Percentiles rank a stretch among this genome's conserved stretches.
phyloP scores from a whole-genome alignment of 1,140 invertebrate genomes.

The Conus betulinus region DNA sequence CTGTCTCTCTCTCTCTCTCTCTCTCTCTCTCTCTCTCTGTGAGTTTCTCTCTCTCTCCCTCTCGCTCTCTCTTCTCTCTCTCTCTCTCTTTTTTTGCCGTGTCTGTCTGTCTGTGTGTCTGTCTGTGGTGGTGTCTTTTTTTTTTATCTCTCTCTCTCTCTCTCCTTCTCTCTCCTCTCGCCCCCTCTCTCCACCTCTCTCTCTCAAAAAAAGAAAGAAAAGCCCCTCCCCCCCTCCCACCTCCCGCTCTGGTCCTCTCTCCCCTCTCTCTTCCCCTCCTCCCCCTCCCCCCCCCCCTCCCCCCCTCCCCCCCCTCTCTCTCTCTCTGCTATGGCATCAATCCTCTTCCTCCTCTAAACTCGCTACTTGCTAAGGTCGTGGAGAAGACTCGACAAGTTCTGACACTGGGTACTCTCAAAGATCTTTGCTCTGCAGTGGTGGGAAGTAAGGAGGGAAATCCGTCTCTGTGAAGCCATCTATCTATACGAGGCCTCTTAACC shows the following conservation, averaged over 20 bases:
- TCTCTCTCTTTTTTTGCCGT: background rate
- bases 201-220: too few species aligned
- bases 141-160: too few species aligned
- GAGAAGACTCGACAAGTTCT: background rate
- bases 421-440: background rate
- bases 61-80: background rate
- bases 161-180: too few species aligned
- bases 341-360: background rate
- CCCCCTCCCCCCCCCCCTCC: too few species aligned
- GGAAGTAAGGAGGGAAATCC: too few species aligned
- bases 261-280: too few species aligned
- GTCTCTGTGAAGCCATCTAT: too few species aligned
- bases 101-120: constrained; percentile 1
- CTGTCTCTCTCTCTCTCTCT: background rate
- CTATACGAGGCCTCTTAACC: too few species aligned
- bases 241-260: too few species aligned
- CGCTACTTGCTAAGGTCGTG: background rate
- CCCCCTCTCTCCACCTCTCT: too few species aligned
- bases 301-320: background rate
- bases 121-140: constrained; percentile 4
- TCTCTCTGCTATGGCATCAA: background rate
- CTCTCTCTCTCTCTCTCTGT: background rate
- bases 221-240: too few species aligned
- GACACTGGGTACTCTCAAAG: background rate
- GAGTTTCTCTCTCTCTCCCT: too few species aligned